Percentiles rank a stretch among this genome's conserved stretches.
phyloP scores from a whole-genome alignment of 2,888 invertebrate genomes.

The Latheticus oryzae region DNA sequence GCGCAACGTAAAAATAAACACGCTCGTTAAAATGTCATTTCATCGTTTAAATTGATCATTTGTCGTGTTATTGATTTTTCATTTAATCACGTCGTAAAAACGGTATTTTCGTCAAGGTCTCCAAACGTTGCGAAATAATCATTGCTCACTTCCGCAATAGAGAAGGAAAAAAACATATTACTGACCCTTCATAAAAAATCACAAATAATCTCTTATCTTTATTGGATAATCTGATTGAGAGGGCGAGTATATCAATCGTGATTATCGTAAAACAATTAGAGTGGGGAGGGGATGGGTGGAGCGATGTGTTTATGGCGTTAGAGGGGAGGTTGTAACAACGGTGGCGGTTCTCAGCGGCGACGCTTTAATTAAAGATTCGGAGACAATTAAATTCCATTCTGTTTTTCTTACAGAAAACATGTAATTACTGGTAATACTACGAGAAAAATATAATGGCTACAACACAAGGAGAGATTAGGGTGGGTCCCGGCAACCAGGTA shows the following conservation, averaged over 20 bases:
- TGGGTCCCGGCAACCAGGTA: slow-evolving; percentile 83
- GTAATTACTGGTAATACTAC: slow-evolving; percentile 39
- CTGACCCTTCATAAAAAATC: too few relatives aligned
- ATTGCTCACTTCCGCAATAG: too few relatives aligned
- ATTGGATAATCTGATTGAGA: too few relatives aligned
- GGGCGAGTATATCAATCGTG: neutral
- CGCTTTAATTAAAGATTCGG: slow-evolving; percentile 13
- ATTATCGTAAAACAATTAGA: too few relatives aligned
- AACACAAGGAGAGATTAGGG: slow-evolving; percentile 82
- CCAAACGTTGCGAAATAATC: slow-evolving; percentile 13
- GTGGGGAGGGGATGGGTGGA: slow-evolving; percentile 14
- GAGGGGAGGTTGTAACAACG: slow-evolving; percentile 33
- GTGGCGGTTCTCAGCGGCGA: slow-evolving; percentile 24
- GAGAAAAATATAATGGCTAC: slow-evolving; percentile 67
- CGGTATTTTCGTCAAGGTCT: slow-evolving; percentile 35
- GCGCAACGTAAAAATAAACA: slow-evolving; percentile 26
- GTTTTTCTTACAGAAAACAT: slow-evolving; percentile 46
- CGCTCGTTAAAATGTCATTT: slow-evolving; percentile 31
- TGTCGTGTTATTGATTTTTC: slow-evolving; percentile 34
- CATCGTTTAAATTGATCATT: slow-evolving; percentile 31
- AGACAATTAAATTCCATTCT: slow-evolving; percentile 28
- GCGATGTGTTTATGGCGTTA: slow-evolving; percentile 12
- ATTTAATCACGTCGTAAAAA: slow-evolving; percentile 35
- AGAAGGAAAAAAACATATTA: too few relatives aligned
- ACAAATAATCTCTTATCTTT: too few relatives aligned